Evolutionary conservation across 2,888 invertebrate species (phyloP).

Genomic region (Eugnorisma glareosa): DNA sequence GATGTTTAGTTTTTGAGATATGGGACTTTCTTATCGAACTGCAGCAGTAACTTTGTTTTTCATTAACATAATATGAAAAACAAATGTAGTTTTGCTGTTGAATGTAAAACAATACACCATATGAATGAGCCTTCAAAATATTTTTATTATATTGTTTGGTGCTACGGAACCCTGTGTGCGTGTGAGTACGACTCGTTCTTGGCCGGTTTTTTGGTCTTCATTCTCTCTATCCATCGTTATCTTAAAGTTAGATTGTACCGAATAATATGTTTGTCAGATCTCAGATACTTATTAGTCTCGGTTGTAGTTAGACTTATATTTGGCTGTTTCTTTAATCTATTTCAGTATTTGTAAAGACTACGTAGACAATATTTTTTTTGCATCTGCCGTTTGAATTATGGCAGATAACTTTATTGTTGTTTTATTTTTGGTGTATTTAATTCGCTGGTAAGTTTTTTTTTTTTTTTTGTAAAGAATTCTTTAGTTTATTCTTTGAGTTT

Average conservation of each 20-base stretch:
- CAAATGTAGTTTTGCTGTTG: too few relatives aligned
- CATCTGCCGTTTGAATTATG: slow-evolving; percentile 12
- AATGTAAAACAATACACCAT: too few relatives aligned
- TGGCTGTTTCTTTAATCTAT: not conserved
- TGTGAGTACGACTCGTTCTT: too few relatives aligned
- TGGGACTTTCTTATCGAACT: too few relatives aligned
- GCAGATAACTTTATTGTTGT: not conserved
- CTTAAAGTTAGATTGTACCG: not conserved
- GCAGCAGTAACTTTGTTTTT: too few relatives aligned
- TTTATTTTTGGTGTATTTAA: slow-evolving; percentile 10
- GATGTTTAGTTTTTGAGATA: too few relatives aligned
- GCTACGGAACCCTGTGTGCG: too few relatives aligned
- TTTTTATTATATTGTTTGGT: too few relatives aligned
- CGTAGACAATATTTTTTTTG: too few relatives aligned
- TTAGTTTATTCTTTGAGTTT: not conserved
- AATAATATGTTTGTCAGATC: not conserved
- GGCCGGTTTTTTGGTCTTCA: not conserved
- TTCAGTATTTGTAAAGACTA: not conserved
- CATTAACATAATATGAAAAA: too few relatives aligned
- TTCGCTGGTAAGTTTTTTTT: slow-evolving; percentile 42
- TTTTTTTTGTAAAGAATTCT: not conserved
- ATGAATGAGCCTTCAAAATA: too few relatives aligned
- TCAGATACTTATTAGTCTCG: not conserved
- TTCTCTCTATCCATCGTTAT: not conserved
- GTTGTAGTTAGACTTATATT: not conserved